phyloP scores from a whole-genome alignment of 2,888 invertebrate species.

The Dicycla oo region DNA sequence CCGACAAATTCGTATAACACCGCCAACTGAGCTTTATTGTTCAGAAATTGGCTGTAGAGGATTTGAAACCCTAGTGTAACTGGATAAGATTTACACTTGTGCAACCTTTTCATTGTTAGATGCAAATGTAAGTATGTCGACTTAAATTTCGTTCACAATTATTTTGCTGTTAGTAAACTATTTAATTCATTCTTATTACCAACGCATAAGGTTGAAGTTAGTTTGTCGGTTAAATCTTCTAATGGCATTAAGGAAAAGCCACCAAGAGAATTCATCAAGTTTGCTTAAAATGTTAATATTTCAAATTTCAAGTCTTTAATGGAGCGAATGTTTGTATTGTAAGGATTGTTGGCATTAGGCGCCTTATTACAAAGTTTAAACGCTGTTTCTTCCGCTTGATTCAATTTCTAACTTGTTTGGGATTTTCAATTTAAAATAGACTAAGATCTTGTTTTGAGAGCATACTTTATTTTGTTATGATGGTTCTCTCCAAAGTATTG shows the following conservation, averaged over 20 bases:
- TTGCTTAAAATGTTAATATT: constrained; percentile 77
- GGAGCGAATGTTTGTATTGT: constrained; percentile 70
- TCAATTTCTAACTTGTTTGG: constrained; percentile 50
- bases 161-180: constrained; percentile 46
- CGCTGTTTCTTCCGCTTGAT: constrained; percentile 60
- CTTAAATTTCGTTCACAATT: constrained; percentile 52
- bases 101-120: not conserved
- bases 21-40: constrained; percentile 32
- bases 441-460: constrained; percentile 18
- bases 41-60: not conserved
- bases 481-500: constrained; percentile 23
- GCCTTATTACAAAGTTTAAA: constrained; percentile 63
- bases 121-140: constrained; percentile 42
- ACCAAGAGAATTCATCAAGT: constrained; percentile 70
- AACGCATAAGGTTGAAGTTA: constrained; percentile 51
- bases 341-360: constrained; percentile 64
- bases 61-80: constrained; percentile 23
- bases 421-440: constrained; percentile 40
- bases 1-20: constrained; percentile 69
- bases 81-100: constrained; percentile 29
- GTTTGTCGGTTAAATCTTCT: constrained; percentile 11
- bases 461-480: constrained; percentile 10
- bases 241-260: constrained; percentile 3
- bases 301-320: constrained; percentile 74
- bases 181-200: constrained; percentile 37